Evolutionary conservation across 2,888 invertebrate genomes (phyloP), one percentile per base, ranked within the genome.

Genomic region (Drosophila paramelanica): DNA sequence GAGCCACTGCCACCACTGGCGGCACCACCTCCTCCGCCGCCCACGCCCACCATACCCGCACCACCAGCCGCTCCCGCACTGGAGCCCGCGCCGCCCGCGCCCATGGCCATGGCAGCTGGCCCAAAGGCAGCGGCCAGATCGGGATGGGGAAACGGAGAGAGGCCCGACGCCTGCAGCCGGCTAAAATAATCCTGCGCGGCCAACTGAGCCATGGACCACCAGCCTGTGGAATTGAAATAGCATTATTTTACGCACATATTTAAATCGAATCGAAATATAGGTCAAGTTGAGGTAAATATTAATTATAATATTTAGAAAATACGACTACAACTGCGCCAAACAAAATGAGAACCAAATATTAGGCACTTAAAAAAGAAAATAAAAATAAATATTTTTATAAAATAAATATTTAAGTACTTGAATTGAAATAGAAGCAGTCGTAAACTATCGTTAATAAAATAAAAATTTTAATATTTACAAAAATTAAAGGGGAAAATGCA

Each of bases 201-300:
- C 82, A 97, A 93, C 91, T 97, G 97, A 43, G 97, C 97, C 96
- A 97, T 97, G 23, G 96, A 96, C 97, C 97, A 97, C 97, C 97
- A 97, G 92, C 96, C 96, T 96, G 92, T 4, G 65, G 79, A 36
- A 31, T 23, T 47, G 3, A 43, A 4, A 3, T n/a, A 0, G 10
- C 14, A 38, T 45, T 31, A 31, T 11, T 38, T 46, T 8, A 36
- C 3, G 3, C 33, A 43, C 7, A 59, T 47, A 38, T 27, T 1
- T 10, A 5, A 39, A 27, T 25, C 7, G 13, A 11, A 25, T 11
- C 14, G 42, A 8, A 10, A 45, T 17, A 10, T 14, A 36, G 4
- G 3, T 31, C 31, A 10, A 23, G 0, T 23, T 3, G 31, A 31
- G 13, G 13, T 2, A 13, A 13, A 13, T 36, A 4, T 36, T 13